Evolutionary conservation across 2,888 invertebrate genomes (phyloP).

Genomic region (Resseliella maxima): DNA sequence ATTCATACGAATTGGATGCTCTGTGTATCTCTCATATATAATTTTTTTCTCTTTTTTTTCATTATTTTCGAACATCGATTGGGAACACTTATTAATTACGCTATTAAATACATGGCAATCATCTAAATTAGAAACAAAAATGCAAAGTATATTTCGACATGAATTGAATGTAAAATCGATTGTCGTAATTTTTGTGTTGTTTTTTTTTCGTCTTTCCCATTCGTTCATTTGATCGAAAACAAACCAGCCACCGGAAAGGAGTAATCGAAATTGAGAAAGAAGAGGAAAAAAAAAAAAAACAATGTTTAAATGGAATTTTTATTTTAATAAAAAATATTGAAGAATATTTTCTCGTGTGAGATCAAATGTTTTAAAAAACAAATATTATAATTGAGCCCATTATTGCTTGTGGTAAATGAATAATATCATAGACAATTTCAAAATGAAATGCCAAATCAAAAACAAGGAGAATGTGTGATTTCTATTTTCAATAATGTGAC

Average conservation of each 20-base stretch:
- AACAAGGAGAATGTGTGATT: neutral
- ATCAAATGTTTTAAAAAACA: neutral
- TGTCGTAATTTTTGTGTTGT: too few relatives aligned
- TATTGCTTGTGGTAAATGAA: neutral
- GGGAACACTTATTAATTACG: slow-evolving; percentile 30
- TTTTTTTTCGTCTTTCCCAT: too few relatives aligned
- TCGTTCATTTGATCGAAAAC: too few relatives aligned
- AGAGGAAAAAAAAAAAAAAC: neutral
- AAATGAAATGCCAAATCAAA: neutral
- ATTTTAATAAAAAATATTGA: neutral
- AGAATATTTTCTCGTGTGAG: neutral
- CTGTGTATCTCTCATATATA: too few relatives aligned
- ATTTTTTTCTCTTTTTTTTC: neutral
- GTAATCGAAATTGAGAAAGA: neutral
- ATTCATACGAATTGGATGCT: neutral
- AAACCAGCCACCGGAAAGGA: neutral
- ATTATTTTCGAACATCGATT: neutral
- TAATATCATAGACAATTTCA: neutral
- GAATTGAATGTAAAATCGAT: slow-evolving; percentile 9
- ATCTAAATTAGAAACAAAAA: neutral
- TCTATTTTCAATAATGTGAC: neutral
- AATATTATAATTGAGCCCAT: neutral
- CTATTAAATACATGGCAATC: neutral
- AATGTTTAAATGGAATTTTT: neutral
- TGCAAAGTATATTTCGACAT: neutral